A percentile compares a stretch with the other conserved stretches of the same genome.
These are phyloP conservation scores for Syncerus caffer DNA, from an alignment of 2,797 vertebrate genomes.

Conservation along the genomic window DNA sequence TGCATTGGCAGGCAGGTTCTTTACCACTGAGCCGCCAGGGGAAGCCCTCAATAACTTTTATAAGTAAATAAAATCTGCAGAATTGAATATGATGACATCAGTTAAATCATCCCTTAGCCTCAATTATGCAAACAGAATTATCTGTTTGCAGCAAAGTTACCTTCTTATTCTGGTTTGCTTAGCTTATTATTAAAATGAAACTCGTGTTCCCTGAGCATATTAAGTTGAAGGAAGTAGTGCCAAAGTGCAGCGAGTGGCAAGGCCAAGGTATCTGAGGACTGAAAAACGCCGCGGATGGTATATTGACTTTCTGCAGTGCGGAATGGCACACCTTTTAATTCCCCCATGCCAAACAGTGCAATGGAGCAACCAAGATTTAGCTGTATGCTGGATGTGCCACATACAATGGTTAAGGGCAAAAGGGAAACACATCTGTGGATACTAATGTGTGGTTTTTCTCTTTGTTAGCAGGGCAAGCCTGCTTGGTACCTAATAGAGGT, in stretches of 20 bases:
- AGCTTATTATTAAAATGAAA: conserved; percentile 2
- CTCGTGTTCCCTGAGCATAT: background rate
- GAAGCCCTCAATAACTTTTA: background rate
- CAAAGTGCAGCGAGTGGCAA: background rate
- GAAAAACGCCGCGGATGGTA: background rate
- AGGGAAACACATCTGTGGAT: background rate
- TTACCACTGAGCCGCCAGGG: background rate
- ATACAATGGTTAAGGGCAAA: background rate
- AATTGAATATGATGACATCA: background rate
- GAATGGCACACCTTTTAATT: background rate
- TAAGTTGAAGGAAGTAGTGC: background rate
- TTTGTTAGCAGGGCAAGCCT: background rate
- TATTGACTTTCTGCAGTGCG: background rate
- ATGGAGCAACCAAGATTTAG: background rate
- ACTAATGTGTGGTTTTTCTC: background rate
- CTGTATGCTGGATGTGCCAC: background rate
- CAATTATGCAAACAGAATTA: conserved; percentile 9
- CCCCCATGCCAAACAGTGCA: no score
- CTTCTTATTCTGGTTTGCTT: background rate
- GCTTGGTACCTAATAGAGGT: background rate
- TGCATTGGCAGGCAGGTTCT: background rate
- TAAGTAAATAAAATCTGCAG: background rate
- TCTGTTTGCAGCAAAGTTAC: background rate
- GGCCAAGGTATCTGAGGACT: background rate
- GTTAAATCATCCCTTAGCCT: background rate